Evolutionary conservation across 2,797 vertebrate species (phyloP).

Genomic region (Tokudaia tokunoshimensis): DNA sequence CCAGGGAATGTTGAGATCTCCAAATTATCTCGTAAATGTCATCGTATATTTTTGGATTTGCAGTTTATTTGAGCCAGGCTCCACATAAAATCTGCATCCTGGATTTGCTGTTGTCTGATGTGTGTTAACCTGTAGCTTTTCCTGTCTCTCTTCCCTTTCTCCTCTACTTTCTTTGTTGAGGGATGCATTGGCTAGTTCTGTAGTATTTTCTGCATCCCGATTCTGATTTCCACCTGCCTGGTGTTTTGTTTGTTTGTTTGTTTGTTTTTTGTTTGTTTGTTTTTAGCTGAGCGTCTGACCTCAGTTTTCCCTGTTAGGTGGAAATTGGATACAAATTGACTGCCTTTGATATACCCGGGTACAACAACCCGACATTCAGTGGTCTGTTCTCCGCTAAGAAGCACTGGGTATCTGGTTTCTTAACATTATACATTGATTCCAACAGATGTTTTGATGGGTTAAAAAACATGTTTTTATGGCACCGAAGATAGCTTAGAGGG

Average conservation of each 20-base stretch:
- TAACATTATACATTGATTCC: neutral
- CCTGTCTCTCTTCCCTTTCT: neutral
- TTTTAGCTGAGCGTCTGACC: neutral
- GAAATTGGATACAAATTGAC: slow-evolving; percentile 8
- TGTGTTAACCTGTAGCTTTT: neutral
- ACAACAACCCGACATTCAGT: neutral
- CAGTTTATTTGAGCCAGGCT: slow-evolving; percentile 48
- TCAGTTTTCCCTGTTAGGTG: neutral
- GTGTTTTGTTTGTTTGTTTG: neutral
- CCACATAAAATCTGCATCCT: neutral
- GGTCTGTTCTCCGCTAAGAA: neutral
- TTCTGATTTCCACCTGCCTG: neutral
- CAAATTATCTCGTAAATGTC: slow-evolving; percentile 57
- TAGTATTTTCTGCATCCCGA: neutral
- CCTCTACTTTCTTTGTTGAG: neutral
- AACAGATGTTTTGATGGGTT: neutral
- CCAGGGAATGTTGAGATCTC: slow-evolving; percentile 56
- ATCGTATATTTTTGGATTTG: slow-evolving; percentile 40
- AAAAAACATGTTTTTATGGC: neutral
- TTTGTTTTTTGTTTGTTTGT: neutral
- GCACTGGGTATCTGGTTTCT: neutral
- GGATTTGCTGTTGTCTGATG: neutral
- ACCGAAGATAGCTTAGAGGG: neutral
- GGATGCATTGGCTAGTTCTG: neutral
- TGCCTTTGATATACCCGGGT: neutral